Percentiles rank a stretch among this genome's conserved stretches.
These are phyloP conservation scores for Toxonevra muliebris DNA, from an alignment of 2,888 invertebrate species.

Conservation along the genomic window DNA sequence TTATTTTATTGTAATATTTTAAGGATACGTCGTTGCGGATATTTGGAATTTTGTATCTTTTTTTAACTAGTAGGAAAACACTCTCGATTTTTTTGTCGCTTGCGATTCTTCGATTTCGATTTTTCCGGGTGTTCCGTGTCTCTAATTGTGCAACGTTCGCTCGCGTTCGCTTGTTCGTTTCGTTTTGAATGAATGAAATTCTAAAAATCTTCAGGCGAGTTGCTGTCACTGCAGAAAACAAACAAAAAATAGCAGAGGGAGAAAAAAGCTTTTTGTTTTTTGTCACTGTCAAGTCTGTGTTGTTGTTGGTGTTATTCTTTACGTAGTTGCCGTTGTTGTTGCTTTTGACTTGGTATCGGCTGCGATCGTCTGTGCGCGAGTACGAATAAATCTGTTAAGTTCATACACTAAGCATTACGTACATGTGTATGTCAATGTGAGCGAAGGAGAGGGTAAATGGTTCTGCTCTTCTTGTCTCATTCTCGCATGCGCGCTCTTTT, in stretches of 20 bases:
- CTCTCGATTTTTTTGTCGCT: conserved; percentile 11
- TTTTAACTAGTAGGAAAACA: conserved; percentile 8
- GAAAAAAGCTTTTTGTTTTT: conserved; percentile 15
- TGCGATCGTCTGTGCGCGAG: too few relatives aligned
- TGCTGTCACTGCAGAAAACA: conserved; percentile 13
- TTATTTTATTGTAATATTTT: conserved; percentile 14
- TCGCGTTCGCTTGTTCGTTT: conserved; percentile 54
- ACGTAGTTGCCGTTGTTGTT: background rate
- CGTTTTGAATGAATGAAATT: conserved; percentile 48
- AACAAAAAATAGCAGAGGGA: conserved; percentile 13
- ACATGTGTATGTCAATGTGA: too few relatives aligned
- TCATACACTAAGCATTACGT: too few relatives aligned
- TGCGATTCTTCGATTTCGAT: conserved; percentile 21
- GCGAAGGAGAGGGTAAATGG: background rate
- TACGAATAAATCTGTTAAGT: too few relatives aligned
- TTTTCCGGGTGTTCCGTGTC: conserved; percentile 23
- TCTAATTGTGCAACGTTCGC: conserved; percentile 51
- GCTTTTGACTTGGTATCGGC: background rate
- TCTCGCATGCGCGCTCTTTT: background rate
- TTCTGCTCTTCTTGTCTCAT: background rate
- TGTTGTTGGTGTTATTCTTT: background rate
- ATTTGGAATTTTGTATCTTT: conserved; percentile 30
- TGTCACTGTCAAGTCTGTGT: too few relatives aligned
- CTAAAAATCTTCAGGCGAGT: conserved; percentile 7
- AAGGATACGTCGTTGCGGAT: conserved; percentile 6